phyloP scores from a whole-genome alignment of 92 coral and sea anemone species.

The Montipora capitata region DNA sequence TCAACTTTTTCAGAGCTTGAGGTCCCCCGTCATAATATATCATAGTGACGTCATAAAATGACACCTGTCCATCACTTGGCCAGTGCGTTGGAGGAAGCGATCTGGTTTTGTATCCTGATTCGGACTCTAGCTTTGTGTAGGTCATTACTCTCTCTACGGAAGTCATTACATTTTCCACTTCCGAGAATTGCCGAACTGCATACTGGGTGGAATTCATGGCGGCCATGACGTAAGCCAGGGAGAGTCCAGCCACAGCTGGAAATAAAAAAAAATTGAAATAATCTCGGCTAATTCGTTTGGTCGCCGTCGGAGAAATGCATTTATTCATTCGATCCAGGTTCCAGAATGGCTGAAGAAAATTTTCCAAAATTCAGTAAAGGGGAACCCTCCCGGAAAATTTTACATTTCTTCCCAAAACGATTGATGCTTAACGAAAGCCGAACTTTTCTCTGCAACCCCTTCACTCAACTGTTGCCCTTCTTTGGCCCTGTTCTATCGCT shows the following conservation, averaged over 20 bases:
- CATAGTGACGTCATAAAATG: not conserved
- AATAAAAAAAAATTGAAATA: not conserved
- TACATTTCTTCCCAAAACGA: too few species aligned
- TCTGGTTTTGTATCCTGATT: not conserved
- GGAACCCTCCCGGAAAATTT: too few species aligned
- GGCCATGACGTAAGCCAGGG: not conserved
- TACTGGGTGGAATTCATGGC: not conserved
- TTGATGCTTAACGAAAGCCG: too few species aligned
- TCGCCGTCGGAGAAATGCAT: too few species aligned
- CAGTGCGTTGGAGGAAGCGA: not conserved
- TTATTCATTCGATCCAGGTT: too few species aligned
- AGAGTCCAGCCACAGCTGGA: not conserved
- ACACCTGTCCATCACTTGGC: conserved; percentile 2
- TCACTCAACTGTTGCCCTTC: too few species aligned
- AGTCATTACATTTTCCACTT: not conserved
- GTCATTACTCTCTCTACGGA: not conserved
- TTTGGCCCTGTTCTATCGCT: not conserved
- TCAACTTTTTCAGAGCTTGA: not conserved
- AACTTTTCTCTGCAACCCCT: too few species aligned
- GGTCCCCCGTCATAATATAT: not conserved
- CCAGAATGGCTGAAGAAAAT: too few species aligned
- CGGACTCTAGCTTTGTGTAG: not conserved
- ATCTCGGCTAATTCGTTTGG: too few species aligned
- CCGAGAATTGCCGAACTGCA: not conserved
- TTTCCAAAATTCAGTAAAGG: too few species aligned